Evolutionary conservation across 2,797 vertebrate genomes (phyloP).

Genomic region (Ctenopoma multispine): DNA sequence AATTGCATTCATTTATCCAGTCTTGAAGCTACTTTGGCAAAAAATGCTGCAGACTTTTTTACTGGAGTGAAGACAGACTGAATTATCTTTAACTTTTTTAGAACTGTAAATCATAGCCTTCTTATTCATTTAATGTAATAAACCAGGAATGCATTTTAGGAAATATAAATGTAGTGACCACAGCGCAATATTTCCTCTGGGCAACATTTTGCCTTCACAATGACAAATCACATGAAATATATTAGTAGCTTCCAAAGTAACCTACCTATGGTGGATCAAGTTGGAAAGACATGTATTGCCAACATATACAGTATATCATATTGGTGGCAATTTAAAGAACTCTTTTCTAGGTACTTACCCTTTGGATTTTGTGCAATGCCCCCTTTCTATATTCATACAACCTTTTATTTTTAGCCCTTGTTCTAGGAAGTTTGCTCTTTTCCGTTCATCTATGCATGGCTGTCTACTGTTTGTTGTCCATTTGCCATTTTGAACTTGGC

Average conservation of each 20-base stretch:
- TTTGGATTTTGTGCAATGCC: slow-evolving; percentile 26
- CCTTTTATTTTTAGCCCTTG: slow-evolving; percentile 34
- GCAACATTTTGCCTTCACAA: slow-evolving; percentile 32
- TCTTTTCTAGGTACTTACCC: slow-evolving; percentile 20
- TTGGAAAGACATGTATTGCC: slow-evolving; percentile 11
- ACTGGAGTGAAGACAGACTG: slow-evolving; percentile 54
- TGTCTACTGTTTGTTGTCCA: slow-evolving; percentile 44
- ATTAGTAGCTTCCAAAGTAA: slow-evolving; percentile 20
- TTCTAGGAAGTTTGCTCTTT: slow-evolving; percentile 23
- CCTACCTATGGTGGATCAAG: slow-evolving; percentile 10
- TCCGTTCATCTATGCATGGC: slow-evolving; percentile 31
- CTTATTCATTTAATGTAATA: slow-evolving; percentile 49
- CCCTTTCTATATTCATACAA: slow-evolving; percentile 31
- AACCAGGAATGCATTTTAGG: slow-evolving; percentile 35
- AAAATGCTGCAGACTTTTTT: slow-evolving; percentile 32
- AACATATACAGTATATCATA: slow-evolving; percentile 34
- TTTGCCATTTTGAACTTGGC: slow-evolving; percentile 44
- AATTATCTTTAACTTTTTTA: slow-evolving; percentile 55
- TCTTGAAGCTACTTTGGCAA: slow-evolving; percentile 33
- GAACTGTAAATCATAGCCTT: slow-evolving; percentile 46
- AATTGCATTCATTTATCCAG: slow-evolving; percentile 32
- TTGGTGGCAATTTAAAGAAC: slow-evolving; percentile 19
- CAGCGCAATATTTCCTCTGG: slow-evolving; percentile 21
- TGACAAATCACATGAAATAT: slow-evolving; percentile 22
- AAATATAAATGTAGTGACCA: slow-evolving; percentile 18